These are phyloP conservation scores for Belgica antarctica DNA, from an alignment of 2,888 invertebrate species.

Conservation along the genomic window DNA sequence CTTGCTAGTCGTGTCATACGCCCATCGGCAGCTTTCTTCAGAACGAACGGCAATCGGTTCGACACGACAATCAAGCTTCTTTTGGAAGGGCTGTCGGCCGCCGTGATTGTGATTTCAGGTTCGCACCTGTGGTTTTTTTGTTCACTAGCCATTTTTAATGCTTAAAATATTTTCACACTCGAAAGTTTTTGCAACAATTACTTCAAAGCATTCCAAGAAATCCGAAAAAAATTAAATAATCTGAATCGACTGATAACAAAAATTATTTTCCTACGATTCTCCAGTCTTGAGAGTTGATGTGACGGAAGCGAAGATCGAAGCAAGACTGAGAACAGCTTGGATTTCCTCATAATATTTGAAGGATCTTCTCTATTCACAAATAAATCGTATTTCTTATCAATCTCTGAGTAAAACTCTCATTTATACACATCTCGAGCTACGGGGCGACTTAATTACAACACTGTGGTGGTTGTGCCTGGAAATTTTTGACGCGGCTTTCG, in stretches of 20 bases:
- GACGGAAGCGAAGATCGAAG: slow-evolving; percentile 21
- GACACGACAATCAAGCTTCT: slow-evolving; percentile 88
- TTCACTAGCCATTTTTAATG: slow-evolving; percentile 17
- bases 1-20: slow-evolving; percentile 78
- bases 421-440: neutral
- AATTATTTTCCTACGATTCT: neutral
- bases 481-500: too few relatives aligned
- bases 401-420: neutral
- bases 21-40: slow-evolving; percentile 71
- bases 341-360: slow-evolving; percentile 36
- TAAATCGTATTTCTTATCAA: slow-evolving; percentile 12
- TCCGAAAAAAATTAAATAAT: neutral
- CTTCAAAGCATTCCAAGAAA: neutral
- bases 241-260: neutral
- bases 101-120: slow-evolving; percentile 50
- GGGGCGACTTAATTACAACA: slow-evolving; percentile 2
- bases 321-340: slow-evolving; percentile 20
- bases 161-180: neutral
- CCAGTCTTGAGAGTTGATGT: slow-evolving; percentile 16
- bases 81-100: slow-evolving; percentile 54
- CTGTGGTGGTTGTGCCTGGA: neutral
- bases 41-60: slow-evolving; percentile 83
- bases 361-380: slow-evolving; percentile 32
- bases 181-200: neutral
- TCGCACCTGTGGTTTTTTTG: neutral